phyloP scores from a whole-genome alignment of 2,888 invertebrate species.

The Latrodectus elegans region DNA sequence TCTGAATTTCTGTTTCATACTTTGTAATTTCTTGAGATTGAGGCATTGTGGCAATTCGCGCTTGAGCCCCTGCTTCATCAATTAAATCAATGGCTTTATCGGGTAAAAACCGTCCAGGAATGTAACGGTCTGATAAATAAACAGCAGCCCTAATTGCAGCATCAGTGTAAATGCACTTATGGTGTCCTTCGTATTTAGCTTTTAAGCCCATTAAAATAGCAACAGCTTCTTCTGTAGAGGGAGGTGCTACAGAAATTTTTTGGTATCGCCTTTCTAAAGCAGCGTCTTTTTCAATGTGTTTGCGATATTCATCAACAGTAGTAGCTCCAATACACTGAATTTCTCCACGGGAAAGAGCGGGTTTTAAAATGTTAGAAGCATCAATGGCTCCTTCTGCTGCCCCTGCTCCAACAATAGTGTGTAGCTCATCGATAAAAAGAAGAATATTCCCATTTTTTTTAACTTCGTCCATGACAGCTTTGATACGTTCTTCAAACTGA shows the following conservation, averaged over 20 bases:
- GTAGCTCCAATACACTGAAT: conserved; percentile 72
- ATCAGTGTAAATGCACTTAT: background rate
- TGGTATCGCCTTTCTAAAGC: conserved; percentile 55
- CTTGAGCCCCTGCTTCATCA: conserved; percentile 70
- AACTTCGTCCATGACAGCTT: too few relatives aligned
- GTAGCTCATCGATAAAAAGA: too few relatives aligned
- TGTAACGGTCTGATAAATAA: conserved; percentile 71
- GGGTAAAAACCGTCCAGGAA: conserved; percentile 70
- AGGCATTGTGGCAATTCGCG: conserved; percentile 8
- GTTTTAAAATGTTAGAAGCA: conserved; percentile 72
- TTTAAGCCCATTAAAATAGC: background rate
- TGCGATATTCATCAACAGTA: conserved; percentile 71
- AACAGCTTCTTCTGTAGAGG: background rate
- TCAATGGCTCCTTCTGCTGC: conserved; percentile 67
- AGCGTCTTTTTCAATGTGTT: conserved; percentile 71
- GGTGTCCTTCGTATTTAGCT: background rate
- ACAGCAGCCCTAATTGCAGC: conserved; percentile 69
- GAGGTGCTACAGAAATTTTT: conserved; percentile 39
- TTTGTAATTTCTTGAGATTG: background rate
- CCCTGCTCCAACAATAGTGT: too few relatives aligned
- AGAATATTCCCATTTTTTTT: too few relatives aligned
- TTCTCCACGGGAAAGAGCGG: conserved; percentile 71
- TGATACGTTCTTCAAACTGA: too few relatives aligned
- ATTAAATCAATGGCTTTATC: conserved; percentile 73
- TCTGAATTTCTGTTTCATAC: background rate